Base-by-base conservation (phyloP, 2,888 invertebrate species). In the Rhingia campestris region DNA sequence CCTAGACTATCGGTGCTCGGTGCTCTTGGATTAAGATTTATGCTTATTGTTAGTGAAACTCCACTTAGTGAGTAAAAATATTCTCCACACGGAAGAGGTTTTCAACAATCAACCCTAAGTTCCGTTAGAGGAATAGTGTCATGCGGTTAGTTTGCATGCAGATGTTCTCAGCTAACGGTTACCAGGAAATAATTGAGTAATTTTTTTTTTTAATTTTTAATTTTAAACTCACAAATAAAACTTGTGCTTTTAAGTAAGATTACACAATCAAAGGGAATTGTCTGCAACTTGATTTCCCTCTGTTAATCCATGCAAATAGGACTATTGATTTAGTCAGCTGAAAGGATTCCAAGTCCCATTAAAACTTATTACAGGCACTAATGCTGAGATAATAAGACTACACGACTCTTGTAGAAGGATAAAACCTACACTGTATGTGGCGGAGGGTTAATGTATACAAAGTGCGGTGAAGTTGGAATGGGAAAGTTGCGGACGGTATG, bases 151-250 rank as follows among this genome's bases (percentile, higher is more conserved):
- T 3, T 54, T 56, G 14, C 22, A 9, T 22, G 37, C 39, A 39
- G 12, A 39, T 22, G 37, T 14, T 30, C 22, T 10, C 49, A 33
- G 56, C 63, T 67, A 63, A n/a, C 39, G 47, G 58, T 53, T 37
- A 49, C 54, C 35, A 14, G 30, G n/a, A 76, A 32, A 54, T 81
- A 72, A 81, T 76, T 76, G 70, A 81, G 58, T 72, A 14, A 41
- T 81, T 59, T 76, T 54, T n/a, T n/a, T n/a, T n/a, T n/a, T n/a
- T n/a, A n/a, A n/a, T n/a, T n/a, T 22, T 1, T 41, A 76, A 76
- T 51, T 75, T 35, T 14, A 56, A 35, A 56, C 54, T 66, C 35
- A 70, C 75, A 69, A 70, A 70, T 58, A 70, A 70, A 81, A 69
- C 41, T 69, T 74, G 32, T 58, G 41, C 58, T 54, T 33, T n/a